Evolutionary conservation across 2,113 vertebrate genomes (phyloP).

Genomic region (Tricholaema leucomelas): DNA sequence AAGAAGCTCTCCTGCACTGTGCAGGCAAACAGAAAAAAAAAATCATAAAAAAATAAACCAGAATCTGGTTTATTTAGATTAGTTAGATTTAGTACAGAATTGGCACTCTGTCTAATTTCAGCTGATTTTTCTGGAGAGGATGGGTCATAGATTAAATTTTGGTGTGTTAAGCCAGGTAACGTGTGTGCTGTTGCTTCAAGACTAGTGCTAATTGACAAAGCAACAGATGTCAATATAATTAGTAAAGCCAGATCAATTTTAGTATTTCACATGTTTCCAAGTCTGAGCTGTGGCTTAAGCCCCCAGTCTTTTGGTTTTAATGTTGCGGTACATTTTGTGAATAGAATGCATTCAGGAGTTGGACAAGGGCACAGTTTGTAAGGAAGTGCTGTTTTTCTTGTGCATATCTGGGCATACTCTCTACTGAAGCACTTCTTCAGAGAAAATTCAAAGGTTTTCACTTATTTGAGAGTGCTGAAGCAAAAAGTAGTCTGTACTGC

Average conservation of each 20-base stretch:
- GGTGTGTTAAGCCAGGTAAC: not conserved
- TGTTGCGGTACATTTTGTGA: not conserved
- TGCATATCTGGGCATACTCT: not conserved
- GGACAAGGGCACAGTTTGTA: not conserved
- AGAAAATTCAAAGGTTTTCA: not conserved
- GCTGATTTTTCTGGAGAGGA: not conserved
- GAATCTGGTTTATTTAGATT: no score
- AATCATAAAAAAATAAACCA: not conserved
- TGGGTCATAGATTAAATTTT: not conserved
- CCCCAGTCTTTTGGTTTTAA: not conserved
- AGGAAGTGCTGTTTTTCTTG: not conserved
- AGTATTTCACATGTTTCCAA: not conserved
- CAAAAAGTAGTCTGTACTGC: not conserved
- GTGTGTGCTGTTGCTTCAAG: not conserved
- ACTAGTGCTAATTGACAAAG: not conserved
- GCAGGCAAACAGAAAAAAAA: not conserved
- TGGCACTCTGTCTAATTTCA: not conserved
- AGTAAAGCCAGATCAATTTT: not conserved
- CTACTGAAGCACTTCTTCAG: not conserved
- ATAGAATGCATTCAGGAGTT: conserved; percentile 1
- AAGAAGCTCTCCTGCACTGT: not conserved
- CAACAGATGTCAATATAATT: not conserved
- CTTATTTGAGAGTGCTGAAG: not conserved
- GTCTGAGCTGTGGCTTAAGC: not conserved
- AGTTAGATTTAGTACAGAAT: not conserved